These are phyloP conservation scores for Drosophila demipolita DNA, from an alignment of 2,888 invertebrate species.

Conservation along the genomic window DNA sequence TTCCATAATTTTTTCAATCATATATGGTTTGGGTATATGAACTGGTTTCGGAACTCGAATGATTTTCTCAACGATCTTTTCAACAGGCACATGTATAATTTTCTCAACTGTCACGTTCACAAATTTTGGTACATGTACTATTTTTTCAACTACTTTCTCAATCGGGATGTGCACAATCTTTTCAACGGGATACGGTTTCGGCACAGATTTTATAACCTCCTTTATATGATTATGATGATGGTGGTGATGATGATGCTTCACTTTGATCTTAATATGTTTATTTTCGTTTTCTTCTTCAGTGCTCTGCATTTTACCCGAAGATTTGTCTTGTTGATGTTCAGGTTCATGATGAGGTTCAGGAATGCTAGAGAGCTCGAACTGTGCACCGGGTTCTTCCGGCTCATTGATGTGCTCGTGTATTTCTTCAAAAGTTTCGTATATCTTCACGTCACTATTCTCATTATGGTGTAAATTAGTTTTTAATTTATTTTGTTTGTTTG, in stretches of 20 bases:
- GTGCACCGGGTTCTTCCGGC: constrained; percentile 31
- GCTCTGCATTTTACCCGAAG: constrained; percentile 31
- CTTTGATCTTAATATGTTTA: constrained; percentile 74
- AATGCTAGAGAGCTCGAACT: constrained; percentile 61
- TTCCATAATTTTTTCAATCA: constrained; percentile 86
- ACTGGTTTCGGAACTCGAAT: constrained; percentile 86
- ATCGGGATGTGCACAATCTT: constrained; percentile 84
- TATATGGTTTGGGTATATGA: constrained; percentile 85
- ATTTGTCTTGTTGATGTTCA: constrained; percentile 44
- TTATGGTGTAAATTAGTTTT: constrained; percentile 26
- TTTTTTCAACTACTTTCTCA: constrained; percentile 85
- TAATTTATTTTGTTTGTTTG: constrained; percentile 45
- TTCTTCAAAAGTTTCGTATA: constrained; percentile 81
- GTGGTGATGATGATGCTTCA: constrained; percentile 88
- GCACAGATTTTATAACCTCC: constrained; percentile 87
- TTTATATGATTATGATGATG: constrained; percentile 89
- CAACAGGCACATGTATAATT: constrained; percentile 84
- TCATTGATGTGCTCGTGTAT: constrained; percentile 82
- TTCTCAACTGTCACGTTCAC: constrained; percentile 87
- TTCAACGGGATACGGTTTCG: constrained; percentile 86
- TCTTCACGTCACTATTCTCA: constrained; percentile 59
- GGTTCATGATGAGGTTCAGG: constrained; percentile 41
- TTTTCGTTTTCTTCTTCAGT: constrained; percentile 28
- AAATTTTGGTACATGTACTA: constrained; percentile 86
- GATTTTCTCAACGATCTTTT: constrained; percentile 85